phyloP scores from a whole-genome alignment of 2,797 vertebrate genomes.

The Lacerta agilis region DNA sequence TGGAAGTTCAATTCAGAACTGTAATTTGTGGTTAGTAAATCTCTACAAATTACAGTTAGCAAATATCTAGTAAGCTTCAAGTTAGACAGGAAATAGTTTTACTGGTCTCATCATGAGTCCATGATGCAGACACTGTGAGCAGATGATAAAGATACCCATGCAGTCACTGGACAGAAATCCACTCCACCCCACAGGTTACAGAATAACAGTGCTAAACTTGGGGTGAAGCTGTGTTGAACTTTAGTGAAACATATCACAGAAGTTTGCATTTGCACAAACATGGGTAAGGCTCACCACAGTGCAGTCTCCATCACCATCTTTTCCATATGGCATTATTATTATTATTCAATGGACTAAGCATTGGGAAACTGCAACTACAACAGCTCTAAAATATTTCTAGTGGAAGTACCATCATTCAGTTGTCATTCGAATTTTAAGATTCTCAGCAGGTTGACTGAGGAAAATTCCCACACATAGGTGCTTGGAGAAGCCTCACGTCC shows the following conservation, averaged over 20 bases:
- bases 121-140: slow-evolving; percentile 40
- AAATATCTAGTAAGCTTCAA: slow-evolving; percentile 43
- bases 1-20: slow-evolving; percentile 36
- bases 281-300: too few relatives aligned
- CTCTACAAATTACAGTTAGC: not conserved
- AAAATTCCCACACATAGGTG: not conserved
- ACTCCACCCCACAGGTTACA: not conserved
- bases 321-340: not conserved
- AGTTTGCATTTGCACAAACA: too few relatives aligned
- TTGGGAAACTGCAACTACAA: not conserved
- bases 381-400: not conserved
- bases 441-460: not conserved
- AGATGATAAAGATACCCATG: slow-evolving; percentile 42
- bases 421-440: not conserved
- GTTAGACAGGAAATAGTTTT: slow-evolving; percentile 54
- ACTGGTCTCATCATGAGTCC: slow-evolving; percentile 45
- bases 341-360: not conserved
- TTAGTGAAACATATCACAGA: too few relatives aligned
- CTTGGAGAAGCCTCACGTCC: not conserved
- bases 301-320: too few relatives aligned
- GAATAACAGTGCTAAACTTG: not conserved
- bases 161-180: not conserved
- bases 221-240: not conserved
- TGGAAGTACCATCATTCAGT: not conserved
- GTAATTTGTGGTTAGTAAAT: not conserved